Evolutionary conservation across 1,140 invertebrate species (phyloP), one percentile per base, ranked within the genome.

Genomic region (Atta cephalotes): DNA sequence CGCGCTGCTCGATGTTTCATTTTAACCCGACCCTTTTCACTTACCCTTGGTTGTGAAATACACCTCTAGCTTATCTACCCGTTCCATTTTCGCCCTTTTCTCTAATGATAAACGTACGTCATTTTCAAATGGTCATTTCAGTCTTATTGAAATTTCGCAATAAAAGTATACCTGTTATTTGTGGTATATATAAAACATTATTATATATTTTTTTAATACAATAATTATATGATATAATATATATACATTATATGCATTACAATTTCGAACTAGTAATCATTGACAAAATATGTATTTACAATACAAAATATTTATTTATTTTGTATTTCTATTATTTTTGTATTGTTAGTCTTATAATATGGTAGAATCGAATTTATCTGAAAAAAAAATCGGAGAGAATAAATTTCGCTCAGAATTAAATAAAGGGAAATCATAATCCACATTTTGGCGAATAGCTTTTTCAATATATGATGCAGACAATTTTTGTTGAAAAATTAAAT

Each of bases 1-100:
- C n/a, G 6, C 39, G 2, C 39, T 12, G 6, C 25, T 49, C 39
- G 31, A 53, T 31, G 31, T 31, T 80, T 70, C 68, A 60, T 82
- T 82, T 82, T 74, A 72, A 82, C 56, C 70, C 53, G 56, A 60
- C 35, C 39, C 25, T 62, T 84, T 28, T 74, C 56, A 58, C 16
- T 21, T 3, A 51, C n/a, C 28, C 35, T 78, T 9, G 62, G 9
- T 68, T 28, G 49, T n/a, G 62, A 68, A 66, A 80, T 45, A 68
- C 53, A 49, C 6, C 31, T 56, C 18, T 25, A 18, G 16, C 35
- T 51, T 49, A 35, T 49, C 35, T 53, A 1, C 39, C 16, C 35
- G 10, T 18, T 9, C 1, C 56, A 14, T 49, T 51, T 45, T 45
- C 39, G 31, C 31, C 3, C 18, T 72, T 72, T 51, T 28, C 18